A percentile compares a stretch with the other conserved stretches of the same genome.
phyloP scores from a whole-genome alignment of 2,888 invertebrate species.

The Herminia tarsipennalis region DNA sequence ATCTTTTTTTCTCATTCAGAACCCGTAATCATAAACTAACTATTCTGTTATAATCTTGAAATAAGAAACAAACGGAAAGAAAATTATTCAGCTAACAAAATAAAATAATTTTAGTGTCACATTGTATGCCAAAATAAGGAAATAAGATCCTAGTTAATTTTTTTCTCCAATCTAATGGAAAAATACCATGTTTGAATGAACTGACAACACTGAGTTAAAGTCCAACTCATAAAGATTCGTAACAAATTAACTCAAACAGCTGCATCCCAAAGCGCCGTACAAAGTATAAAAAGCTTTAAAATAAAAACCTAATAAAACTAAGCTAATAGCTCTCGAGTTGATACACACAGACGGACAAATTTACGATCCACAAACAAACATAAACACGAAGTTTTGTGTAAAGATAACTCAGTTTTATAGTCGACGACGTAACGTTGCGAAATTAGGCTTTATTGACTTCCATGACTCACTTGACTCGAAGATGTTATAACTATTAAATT shows the following conservation, averaged over 20 bases:
- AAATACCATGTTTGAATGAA: no score
- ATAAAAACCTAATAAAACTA: conserved; percentile 44
- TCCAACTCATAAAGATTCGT: background rate
- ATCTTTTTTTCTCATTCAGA: no score
- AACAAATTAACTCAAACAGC: conserved; percentile 14
- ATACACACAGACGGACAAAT: conserved; percentile 40
- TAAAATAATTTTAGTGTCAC: no score
- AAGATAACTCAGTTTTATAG: conserved; percentile 44
- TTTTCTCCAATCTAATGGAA: no score
- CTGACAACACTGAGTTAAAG: background rate
- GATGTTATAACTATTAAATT: conserved; percentile 13
- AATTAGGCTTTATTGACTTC: conserved; percentile 22
- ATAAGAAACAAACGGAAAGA: no score
- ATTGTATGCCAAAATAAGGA: no score
- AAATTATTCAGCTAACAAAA: no score
- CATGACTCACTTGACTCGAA: conserved; percentile 22
- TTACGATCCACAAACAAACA: conserved; percentile 46
- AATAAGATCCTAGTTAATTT: no score
- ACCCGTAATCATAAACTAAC: no score
- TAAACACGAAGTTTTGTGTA: conserved; percentile 43
- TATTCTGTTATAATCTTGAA: no score
- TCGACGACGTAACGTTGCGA: conserved; percentile 25
- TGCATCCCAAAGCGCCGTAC: conserved; percentile 19
- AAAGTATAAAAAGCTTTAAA: conserved; percentile 35
- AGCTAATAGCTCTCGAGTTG: conserved; percentile 42